Evolutionary conservation across 2,888 invertebrate species (phyloP).

Genomic region (Heteropelma amictum): DNA sequence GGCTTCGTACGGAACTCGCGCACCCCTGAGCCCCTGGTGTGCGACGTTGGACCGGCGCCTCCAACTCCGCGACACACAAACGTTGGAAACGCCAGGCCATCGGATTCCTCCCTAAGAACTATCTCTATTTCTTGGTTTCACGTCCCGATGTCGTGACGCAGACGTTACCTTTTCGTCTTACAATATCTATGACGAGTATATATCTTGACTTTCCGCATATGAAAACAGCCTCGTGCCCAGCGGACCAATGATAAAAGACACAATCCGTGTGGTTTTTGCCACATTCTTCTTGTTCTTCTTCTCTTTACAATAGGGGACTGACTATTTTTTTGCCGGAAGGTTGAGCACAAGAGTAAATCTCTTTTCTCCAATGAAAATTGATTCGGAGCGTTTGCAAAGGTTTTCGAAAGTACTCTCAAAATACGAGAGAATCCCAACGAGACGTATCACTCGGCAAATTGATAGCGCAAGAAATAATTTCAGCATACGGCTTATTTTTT

Average conservation of each 20-base stretch:
- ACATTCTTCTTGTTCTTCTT: not conserved
- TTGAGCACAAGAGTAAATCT: not conserved
- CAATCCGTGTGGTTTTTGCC: not conserved
- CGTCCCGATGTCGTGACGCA: constrained; percentile 6
- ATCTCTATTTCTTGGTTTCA: constrained; percentile 8
- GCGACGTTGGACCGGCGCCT: constrained; percentile 50
- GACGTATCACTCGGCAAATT: too few relatives aligned
- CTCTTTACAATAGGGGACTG: not conserved
- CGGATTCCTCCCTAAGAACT: constrained; percentile 27
- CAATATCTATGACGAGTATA: not conserved
- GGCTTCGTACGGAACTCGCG: constrained; percentile 41
- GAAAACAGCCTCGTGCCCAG: not conserved
- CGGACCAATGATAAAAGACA: constrained; percentile 16
- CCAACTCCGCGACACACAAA: constrained; percentile 36
- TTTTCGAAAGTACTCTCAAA: too few relatives aligned
- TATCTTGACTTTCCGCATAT: constrained; percentile 13
- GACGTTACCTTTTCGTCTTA: constrained; percentile 23
- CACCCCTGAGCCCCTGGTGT: constrained; percentile 44
- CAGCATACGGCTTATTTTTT: too few relatives aligned
- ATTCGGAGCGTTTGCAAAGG: too few relatives aligned
- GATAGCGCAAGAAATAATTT: too few relatives aligned
- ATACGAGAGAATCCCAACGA: too few relatives aligned
- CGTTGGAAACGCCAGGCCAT: constrained; percentile 36
- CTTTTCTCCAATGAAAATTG: too few relatives aligned
- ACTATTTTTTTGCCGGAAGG: not conserved